Evolutionary conservation across 2,797 vertebrate genomes (phyloP).

Genomic region (Acestrorhynchus altus): DNA sequence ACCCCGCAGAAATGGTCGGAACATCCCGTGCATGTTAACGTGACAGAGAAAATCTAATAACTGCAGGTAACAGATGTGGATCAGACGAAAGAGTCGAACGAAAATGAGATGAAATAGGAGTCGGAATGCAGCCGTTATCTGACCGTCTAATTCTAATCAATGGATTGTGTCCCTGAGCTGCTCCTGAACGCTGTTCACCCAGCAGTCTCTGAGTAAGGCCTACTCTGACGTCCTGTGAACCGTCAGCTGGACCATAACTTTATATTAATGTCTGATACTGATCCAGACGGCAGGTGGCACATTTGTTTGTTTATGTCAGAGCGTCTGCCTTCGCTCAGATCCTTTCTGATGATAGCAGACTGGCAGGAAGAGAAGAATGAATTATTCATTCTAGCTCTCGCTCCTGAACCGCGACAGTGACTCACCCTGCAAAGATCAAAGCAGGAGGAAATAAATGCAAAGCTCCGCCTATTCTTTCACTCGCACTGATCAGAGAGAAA

Average conservation of each 20-base stretch:
- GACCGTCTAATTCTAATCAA: no score
- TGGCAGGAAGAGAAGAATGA: conserved; percentile 21
- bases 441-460: conserved; percentile 22
- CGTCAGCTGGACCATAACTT: background rate
- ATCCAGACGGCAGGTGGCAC: conserved; percentile 9
- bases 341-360: background rate
- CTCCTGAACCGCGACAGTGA: background rate
- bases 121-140: no score
- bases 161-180: no score
- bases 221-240: no score
- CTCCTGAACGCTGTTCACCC: no score
- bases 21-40: no score
- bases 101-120: no score
- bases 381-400: conserved; percentile 22
- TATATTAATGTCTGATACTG: background rate
- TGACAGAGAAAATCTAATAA: no score
- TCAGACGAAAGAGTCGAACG: no score
- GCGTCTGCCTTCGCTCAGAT: background rate
- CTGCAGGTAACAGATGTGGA: no score
- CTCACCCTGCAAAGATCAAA: conserved; percentile 11
- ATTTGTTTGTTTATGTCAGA: conserved; percentile 27
- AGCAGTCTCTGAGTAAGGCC: no score
- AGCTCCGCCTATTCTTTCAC: conserved; percentile 5
- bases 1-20: no score
- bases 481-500: conserved; percentile 7